Conservation (phyloP, 2,888 invertebrate species). For the Dryobota labecula region DNA sequence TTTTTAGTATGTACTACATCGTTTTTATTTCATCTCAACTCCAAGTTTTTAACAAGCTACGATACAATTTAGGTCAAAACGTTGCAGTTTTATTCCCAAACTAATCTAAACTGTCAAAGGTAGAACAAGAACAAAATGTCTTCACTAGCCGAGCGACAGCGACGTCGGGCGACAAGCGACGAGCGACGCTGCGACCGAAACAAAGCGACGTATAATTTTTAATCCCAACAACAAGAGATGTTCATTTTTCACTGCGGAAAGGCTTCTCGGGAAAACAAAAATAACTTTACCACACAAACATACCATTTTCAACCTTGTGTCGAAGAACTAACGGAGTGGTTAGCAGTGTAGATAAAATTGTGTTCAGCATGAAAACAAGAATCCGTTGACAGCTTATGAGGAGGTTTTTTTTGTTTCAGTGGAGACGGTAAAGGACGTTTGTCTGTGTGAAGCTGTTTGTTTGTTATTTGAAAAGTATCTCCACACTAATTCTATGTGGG, state of each 20-base stretch:
- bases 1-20: too few species aligned
- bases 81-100: conserved; percentile 55
- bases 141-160: conserved; percentile 15
- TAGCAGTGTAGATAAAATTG: conserved; percentile 43
- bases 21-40: not conserved
- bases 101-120: conserved; percentile 64
- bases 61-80: conserved; percentile 42
- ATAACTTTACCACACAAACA: conserved; percentile 36
- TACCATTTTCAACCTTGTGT: conserved; percentile 68
- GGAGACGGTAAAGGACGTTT: conserved; percentile 62
- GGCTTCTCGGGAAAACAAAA: conserved; percentile 67
- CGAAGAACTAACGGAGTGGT: conserved; percentile 55
- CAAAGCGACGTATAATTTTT: conserved; percentile 86
- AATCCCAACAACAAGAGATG: conserved; percentile 86
- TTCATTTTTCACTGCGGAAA: conserved; percentile 86
- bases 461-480: conserved; percentile 45
- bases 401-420: conserved; percentile 76
- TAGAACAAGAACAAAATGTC: conserved; percentile 58
- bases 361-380: conserved; percentile 69
- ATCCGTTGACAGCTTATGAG: conserved; percentile 84
- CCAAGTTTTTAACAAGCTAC: not conserved
- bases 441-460: conserved; percentile 53
- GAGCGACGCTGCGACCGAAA: conserved; percentile 61
- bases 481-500: conserved; percentile 39
- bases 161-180: conserved; percentile 25